Evolutionary conservation across 2,888 invertebrate species (phyloP), one percentile per base, ranked within the genome.

Genomic region (Ashinkailepas kermadecensis): DNA sequence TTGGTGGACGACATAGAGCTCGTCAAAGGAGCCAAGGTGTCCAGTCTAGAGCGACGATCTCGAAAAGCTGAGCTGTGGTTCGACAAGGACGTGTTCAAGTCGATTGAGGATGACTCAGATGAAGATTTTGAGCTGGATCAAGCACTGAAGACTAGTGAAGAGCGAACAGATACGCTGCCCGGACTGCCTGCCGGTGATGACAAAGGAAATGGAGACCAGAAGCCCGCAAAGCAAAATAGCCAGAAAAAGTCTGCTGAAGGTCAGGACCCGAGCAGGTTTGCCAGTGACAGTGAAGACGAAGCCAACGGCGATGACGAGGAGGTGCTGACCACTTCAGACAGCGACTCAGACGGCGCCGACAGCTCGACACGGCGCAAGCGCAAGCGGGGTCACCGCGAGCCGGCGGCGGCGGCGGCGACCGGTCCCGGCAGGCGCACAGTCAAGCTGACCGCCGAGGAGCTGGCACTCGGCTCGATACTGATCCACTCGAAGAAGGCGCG

Each of bases 401-500:
- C 54, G 81, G 54, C n/a, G 57, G 67, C n/a, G 56, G 62, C 57
- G 23, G 78, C 21, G 39, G 82, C 82, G 23, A 81, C 78, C 85
- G 85, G 85, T 78, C 86, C 85, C 83, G 92, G 91, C 85, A 91
- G 91, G 84, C 88, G 93, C 78, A 25, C 56, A 9, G 78, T 80
- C 15, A 94, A 93, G 86, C 90, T 98, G 86, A 92, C 92, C 83
- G 93, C 95, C 59, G 93, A 95, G 87, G 96, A 96, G 82, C 88
- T 99, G 84, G 99, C 99, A 0, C 88, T 99, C 64, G 99, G 97
- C 2, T 93, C 96, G 0, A 90, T 97, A 88, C 91, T 99, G 89
- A 92, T 95, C 11, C 93, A 94, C 82, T 97, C 97, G 65, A 93
- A 93, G 87, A 99, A 97, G 88, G 91, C 93, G 21, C 94, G 94